phyloP scores from a whole-genome alignment of 2,888 invertebrate species.

The Nomada goodeniana region DNA sequence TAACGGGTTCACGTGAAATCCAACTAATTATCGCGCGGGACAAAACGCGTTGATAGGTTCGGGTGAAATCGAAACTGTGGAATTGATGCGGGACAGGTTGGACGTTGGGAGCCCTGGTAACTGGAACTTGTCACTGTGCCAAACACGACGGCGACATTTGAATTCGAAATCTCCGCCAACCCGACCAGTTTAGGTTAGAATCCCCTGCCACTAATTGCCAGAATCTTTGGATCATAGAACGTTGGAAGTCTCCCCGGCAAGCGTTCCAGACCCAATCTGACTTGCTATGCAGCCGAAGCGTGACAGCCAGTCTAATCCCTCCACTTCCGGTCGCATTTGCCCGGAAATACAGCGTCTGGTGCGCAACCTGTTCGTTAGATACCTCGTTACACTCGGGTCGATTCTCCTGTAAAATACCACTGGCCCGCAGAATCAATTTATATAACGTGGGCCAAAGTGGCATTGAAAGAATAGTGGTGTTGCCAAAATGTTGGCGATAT shows the following conservation, averaged over 20 bases:
- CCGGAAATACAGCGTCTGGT: no score
- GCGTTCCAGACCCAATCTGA: slow-evolving; percentile 51
- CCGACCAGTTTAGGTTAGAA: slow-evolving; percentile 6
- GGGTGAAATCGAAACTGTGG: slow-evolving; percentile 29
- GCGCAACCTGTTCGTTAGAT: no score
- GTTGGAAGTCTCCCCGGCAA: slow-evolving; percentile 31
- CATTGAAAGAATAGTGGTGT: no score
- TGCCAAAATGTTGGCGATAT: no score
- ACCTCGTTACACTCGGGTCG: no score
- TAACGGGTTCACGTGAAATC: no score
- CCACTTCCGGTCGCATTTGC: no score
- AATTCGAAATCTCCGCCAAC: slow-evolving; percentile 49
- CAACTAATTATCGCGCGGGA: no score
- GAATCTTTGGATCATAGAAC: slow-evolving; percentile 62
- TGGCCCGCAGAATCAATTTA: no score
- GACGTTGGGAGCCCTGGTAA: slow-evolving; percentile 57
- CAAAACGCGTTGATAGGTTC: no score
- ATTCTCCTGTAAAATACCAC: no score
- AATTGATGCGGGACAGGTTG: slow-evolving; percentile 41
- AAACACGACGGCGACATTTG: slow-evolving; percentile 51
- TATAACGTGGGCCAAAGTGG: no score
- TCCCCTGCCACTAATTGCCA: slow-evolving; percentile 44
- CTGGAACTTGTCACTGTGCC: slow-evolving; percentile 61
- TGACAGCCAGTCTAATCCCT: slow-evolving; percentile 38
- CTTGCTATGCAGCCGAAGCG: slow-evolving; percentile 26